Conservation (phyloP, 2,797 vertebrate genomes). For the Leptoclinus maculatus region DNA sequence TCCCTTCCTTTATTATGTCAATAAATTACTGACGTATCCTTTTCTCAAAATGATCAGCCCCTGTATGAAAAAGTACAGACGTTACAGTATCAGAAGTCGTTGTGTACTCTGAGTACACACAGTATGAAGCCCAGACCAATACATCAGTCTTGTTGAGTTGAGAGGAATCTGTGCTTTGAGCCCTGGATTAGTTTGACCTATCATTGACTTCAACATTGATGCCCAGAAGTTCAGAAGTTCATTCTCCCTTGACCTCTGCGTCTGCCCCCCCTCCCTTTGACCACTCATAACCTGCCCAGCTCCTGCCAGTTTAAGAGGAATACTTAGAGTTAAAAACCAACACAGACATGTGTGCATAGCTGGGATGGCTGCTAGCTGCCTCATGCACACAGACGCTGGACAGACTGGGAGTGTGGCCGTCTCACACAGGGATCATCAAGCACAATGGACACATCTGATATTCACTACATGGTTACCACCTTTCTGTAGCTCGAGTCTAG, state of each 20-base stretch:
- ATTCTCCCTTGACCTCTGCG: slow-evolving; percentile 57
- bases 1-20: not conserved
- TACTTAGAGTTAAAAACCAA: slow-evolving; percentile 74
- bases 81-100: not conserved
- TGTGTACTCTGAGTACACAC: not conserved
- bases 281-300: slow-evolving; percentile 56
- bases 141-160: slow-evolving; percentile 66
- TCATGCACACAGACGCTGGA: slow-evolving; percentile 29
- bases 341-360: slow-evolving; percentile 65
- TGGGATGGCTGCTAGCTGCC: slow-evolving; percentile 59
- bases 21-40: not conserved
- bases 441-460: slow-evolving; percentile 36
- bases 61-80: not conserved
- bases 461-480: slow-evolving; percentile 25
- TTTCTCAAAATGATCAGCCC: not conserved
- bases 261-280: slow-evolving; percentile 61
- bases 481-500: too few species aligned
- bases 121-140: slow-evolving; percentile 64
- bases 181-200: slow-evolving; percentile 76
- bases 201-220: slow-evolving; percentile 72
- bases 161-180: slow-evolving; percentile 67
- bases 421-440: slow-evolving; percentile 40
- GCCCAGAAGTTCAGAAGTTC: slow-evolving; percentile 71
- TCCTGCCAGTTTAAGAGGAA: slow-evolving; percentile 62
- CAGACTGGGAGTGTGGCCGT: slow-evolving; percentile 19